Evolutionary conservation across 2,113 vertebrate genomes (phyloP).

Genomic region (Thermophis baileyi): DNA sequence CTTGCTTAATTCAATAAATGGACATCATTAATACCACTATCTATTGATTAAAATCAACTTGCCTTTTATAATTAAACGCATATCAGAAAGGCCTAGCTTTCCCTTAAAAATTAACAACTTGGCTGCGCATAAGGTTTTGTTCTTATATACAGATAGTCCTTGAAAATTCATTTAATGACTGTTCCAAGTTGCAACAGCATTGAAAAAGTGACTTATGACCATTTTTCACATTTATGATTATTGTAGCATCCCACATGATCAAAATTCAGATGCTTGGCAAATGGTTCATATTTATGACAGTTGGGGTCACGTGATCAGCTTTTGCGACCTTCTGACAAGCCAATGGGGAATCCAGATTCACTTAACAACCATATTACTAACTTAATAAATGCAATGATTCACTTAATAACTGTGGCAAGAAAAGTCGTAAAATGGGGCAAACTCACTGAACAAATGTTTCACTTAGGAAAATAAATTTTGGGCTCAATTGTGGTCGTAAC

Average conservation of each 20-base stretch:
- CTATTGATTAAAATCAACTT: neutral
- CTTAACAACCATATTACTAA: neutral
- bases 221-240: neutral
- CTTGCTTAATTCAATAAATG: neutral
- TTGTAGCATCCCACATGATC: neutral
- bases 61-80: neutral
- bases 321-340: neutral
- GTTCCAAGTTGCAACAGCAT: neutral
- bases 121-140: neutral
- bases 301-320: neutral
- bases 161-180: neutral
- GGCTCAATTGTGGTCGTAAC: neutral
- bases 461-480: neutral
- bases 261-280: neutral
- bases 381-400: neutral
- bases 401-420: neutral
- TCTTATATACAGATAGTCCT: neutral
- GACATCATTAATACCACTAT: neutral
- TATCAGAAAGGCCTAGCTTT: neutral
- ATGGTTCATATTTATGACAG: neutral
- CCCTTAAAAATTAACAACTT: neutral
- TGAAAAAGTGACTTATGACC: neutral
- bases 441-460: neutral
- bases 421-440: neutral
- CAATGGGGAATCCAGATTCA: neutral